Base-by-base conservation (phyloP, 2,113 vertebrate species). In the Gnathonemus echidnorhynchus region DNA sequence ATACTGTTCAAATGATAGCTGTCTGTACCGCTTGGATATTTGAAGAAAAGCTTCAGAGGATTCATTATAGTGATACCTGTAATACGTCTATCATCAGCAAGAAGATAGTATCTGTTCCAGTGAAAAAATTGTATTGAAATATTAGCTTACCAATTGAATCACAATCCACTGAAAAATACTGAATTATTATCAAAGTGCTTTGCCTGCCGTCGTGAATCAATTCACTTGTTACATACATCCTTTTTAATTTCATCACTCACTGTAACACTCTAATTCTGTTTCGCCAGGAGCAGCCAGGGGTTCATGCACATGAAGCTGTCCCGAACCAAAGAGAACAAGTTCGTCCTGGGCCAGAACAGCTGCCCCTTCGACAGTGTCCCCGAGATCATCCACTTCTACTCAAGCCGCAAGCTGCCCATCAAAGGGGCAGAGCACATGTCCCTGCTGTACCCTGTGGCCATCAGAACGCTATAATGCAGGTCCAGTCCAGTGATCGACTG, bases 301-400 rank as follows among this genome's bases (percentile, higher is more conserved):
- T 99, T 99, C 96, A 98, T 99, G 97, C 98, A 99, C 92, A 99
- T 99, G 98, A 99, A 99, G 92, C 96, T 99, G 91, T 97, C 97
- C 0, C 95, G 97, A 92, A 99, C 98, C 10, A 98, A 99, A 94
- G 98, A 99, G 95, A 97, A 96, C 94, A 98, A 98, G 93, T 99
- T 99, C 24, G 95, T 99, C 93, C 95, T 99, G 94, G 98, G 98
- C 90, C 98, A 99, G 96, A 98, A 99, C 96, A 98, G 98, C 95
- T 97, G 97, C 0, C 97, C 97, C 15, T 99, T 99, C 7, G 96
- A 98, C 97, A 99, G 97, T 53, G 97, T 99, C 89, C 98, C 98
- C 0, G 98, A 99, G 94, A 98, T 99, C 92, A 98, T 99, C 94
- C 96, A 99, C 89, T 98, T 99, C 96, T 99, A 99, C 50, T 96